Base-by-base conservation (phyloP, 2,797 vertebrate genomes). In the Gephyroberyx darwinii region DNA sequence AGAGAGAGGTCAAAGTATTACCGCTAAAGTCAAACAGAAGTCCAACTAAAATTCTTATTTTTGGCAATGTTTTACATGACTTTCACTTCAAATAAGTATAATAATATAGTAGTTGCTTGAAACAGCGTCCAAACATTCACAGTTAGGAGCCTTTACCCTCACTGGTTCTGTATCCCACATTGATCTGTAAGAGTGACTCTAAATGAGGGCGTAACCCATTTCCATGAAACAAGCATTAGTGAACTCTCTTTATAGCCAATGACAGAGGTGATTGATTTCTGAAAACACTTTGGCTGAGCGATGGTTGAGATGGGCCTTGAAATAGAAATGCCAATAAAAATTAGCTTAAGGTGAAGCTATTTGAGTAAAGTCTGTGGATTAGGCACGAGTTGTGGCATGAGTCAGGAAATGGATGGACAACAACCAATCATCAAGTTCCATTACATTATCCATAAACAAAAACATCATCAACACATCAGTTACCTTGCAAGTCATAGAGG, bases 401-500 rank as follows among this genome's bases (percentile, higher is more conserved):
- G 43, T 37, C 64, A 45, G 37, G 19, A 41, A 64, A 20, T 37
- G 16, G 54, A 37, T 17, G 2, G 48, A 50, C 2, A 16, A 16
- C 19, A 22, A 60, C 57, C 30, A 0, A 39, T 53, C 1, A 55
- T 37, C 19, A 35, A 51, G 55, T 60, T 53, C 17, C 0, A 39
- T 5, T 14, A 8, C 19, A 16, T 50, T 5, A 35, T 5, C 3
- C 5, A 61, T 7, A 20, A 53, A 59, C 19, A 61, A 41, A 37
- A 47, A 13, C 5, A 4, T 54, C 9, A 41, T 10, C 12, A 5
- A 39, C 10, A 20, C 19, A 13, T 53, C 3, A 26, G 50, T 93
- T 85, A 98, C 97, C 97, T 93, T 98, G 97, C 75, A 95, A 93
- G 86, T 99, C 96, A 83, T 96, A 99, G 66, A 98, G 93, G 0